Base-by-base conservation (phyloP, 2,113 vertebrate genomes). In the Sinosuthora webbiana region DNA sequence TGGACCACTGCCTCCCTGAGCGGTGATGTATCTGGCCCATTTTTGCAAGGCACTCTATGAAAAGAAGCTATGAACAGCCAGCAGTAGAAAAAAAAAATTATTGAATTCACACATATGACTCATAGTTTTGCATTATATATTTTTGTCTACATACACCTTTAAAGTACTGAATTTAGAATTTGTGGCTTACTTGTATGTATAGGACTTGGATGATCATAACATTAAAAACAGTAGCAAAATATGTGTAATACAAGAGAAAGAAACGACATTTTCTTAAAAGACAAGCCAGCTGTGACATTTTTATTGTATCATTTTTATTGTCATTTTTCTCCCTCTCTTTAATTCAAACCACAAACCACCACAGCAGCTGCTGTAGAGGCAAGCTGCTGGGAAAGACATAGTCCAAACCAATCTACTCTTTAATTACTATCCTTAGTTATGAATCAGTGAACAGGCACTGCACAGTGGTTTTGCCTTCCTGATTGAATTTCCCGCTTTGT, bases 381-480 rank as follows among this genome's bases (percentile, higher is more conserved):
- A 87, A 91, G n/a, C 78, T 94, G 59, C 27, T 59, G 59, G 8
- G 27, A 75, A 93, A 63, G 19, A 14, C 47, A 79, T 12, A 44
- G 35, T 59, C 25, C 87, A 94, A 92, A 91, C 24, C n/a, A 85
- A 21, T 18, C 41, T n/a, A 21, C 41, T 57, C 57, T 69, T 80
- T 94, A 91, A 86, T 86, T 95, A 81, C 55, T 87, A 33, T 41
- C 31, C 60, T 92, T 90, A 67, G 83, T 92, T 91, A 93, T 75
- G 87, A 96, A 94, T 94, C 83, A 92, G 52, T 73, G 69, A 94
- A 73, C 94, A 94, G 68, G 35, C 22, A 53, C 35, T 77, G 87
- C 24, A 19, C 2, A 10, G 84, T 87, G 45, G 55, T 94, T 86
- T 93, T 80, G 37, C 20, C 68, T 86, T 96, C 60, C 15, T 81